Conservation (phyloP, 2,113 vertebrate genomes). For the Tupaia chinensis region DNA sequence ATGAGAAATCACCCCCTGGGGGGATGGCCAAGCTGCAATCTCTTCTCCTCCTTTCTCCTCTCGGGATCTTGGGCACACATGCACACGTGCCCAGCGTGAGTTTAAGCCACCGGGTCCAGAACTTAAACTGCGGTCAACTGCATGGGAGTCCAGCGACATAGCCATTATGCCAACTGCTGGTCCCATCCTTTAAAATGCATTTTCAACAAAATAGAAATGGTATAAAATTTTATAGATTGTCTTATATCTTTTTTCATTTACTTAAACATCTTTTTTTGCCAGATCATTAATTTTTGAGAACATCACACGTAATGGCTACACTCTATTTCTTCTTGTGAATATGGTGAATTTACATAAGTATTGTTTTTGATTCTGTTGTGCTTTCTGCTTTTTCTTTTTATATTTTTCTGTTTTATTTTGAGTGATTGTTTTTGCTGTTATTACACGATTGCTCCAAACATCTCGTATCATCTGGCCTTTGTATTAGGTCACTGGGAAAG, state of each 20-base stretch:
- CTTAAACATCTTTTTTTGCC: neutral
- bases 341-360: neutral
- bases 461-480: neutral
- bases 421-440: neutral
- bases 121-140: no score
- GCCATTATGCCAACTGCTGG: no score
- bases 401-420: neutral
- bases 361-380: neutral
- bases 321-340: neutral
- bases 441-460: no score
- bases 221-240: constrained; percentile 10
- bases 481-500: neutral
- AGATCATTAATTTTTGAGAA: constrained; percentile 18
- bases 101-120: no score
- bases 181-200: neutral
- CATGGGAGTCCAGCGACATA: no score
- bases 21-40: no score
- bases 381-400: neutral
- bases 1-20: no score
- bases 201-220: neutral
- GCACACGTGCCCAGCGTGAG: no score
- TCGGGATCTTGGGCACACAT: no score
- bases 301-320: neutral
- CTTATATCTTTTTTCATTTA: neutral
- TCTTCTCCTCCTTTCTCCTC: no score